phyloP scores from a whole-genome alignment of 2,797 vertebrate species.

The Myotis planiceps region DNA sequence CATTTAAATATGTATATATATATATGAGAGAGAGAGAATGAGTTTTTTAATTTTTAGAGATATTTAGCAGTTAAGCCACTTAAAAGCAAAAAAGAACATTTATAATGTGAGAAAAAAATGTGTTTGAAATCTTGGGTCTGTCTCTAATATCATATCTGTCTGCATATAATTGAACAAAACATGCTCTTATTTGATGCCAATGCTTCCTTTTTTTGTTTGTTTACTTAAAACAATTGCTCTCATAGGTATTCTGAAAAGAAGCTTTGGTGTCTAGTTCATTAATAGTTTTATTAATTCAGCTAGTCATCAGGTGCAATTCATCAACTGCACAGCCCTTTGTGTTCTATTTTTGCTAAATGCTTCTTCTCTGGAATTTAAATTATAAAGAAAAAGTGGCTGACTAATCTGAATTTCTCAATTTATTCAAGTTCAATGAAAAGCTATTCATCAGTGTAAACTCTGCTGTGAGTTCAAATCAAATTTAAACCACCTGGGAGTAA shows the following conservation, averaged over 20 bases:
- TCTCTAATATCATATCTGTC: not conserved
- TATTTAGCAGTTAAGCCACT: not conserved
- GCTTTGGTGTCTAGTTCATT: conserved; percentile 73
- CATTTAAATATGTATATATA: not conserved
- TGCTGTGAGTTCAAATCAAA: conserved; percentile 92
- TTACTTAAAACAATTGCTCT: conserved; percentile 64
- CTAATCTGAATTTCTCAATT: conserved; percentile 93
- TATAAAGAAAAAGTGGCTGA: conserved; percentile 91
- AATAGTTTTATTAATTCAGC: conserved; percentile 85
- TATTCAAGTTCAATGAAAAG: conserved; percentile 95
- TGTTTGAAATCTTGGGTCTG: not conserved
- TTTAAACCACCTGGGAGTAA: conserved; percentile 91
- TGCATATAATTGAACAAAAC: conserved; percentile 30
- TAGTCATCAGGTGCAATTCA: conserved; percentile 82
- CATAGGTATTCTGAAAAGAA: conserved; percentile 50
- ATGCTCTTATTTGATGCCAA: conserved; percentile 20
- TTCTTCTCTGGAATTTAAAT: conserved; percentile 89
- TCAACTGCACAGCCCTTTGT: conserved; percentile 80
- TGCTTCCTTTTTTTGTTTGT: conserved; percentile 37
- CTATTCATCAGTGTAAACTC: conserved; percentile 93
- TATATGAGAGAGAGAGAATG: not conserved
- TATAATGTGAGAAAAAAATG: not conserved
- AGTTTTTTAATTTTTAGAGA: conserved; percentile 11
- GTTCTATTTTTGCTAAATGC: conserved; percentile 86
- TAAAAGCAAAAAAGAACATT: not conserved